phyloP scores from a whole-genome alignment of 2,888 invertebrate species.

The Cephus rjabovi region DNA sequence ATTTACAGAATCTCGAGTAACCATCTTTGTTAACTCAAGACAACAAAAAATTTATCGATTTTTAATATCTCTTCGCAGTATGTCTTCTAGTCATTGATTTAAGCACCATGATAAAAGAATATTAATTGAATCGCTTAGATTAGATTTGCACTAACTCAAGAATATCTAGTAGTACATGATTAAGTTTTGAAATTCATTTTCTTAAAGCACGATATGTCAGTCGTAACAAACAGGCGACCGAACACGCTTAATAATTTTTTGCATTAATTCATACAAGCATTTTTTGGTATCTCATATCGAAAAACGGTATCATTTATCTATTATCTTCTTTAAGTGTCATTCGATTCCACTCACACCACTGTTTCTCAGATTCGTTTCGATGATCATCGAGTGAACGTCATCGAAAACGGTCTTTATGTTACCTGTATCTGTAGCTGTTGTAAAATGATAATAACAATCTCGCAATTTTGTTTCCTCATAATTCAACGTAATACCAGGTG shows the following conservation, averaged over 20 bases:
- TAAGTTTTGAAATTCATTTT: not conserved
- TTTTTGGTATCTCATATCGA: not conserved
- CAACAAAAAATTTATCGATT: not conserved
- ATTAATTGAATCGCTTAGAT: not conserved
- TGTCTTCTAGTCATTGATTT: not conserved
- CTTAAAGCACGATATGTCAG: not conserved
- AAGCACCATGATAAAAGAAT: not conserved
- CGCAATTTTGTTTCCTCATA: conserved; percentile 66
- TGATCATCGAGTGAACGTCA: conserved; percentile 79
- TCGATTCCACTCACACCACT: not conserved
- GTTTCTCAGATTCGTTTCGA: conserved; percentile 47
- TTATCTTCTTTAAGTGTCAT: not conserved
- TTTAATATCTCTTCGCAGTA: not conserved
- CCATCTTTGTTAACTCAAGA: not conserved
- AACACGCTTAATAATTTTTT: not conserved
- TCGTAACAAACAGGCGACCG: not conserved
- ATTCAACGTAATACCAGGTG: conserved; percentile 62
- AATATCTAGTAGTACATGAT: not conserved
- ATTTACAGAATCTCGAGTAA: not conserved
- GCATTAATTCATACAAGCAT: not conserved
- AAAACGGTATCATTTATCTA: not conserved
- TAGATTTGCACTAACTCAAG: not conserved
- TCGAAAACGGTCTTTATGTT: conserved; percentile 80
- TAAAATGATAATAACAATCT: conserved; percentile 80
- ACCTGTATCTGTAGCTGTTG: conserved; percentile 80